Evolutionary conservation across 2,797 vertebrate species (phyloP).

Genomic region (Philypnodon macrostomus): DNA sequence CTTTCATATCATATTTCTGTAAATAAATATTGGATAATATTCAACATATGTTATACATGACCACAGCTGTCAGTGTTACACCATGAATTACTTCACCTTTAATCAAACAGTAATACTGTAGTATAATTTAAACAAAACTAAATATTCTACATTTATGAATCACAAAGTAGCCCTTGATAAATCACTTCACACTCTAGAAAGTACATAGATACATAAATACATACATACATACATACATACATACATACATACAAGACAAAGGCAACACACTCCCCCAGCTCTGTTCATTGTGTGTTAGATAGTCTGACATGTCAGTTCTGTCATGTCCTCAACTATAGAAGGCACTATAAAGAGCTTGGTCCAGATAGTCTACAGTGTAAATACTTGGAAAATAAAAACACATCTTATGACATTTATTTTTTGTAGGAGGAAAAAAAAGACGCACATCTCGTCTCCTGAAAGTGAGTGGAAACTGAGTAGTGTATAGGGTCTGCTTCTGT

Average conservation of each 20-base stretch:
- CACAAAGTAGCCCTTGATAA: not conserved
- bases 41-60: not conserved
- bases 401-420: slow-evolving; percentile 65
- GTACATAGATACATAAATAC: no score
- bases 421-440: slow-evolving; percentile 64
- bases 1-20: slow-evolving; percentile 19
- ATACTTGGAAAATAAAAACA: slow-evolving; percentile 62
- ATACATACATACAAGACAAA: no score
- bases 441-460: slow-evolving; percentile 61
- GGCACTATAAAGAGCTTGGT: slow-evolving; percentile 27
- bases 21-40: slow-evolving; percentile 11
- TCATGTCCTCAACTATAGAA: slow-evolving; percentile 4
- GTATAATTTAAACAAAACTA: not conserved
- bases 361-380: slow-evolving; percentile 60
- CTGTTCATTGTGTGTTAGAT: no score
- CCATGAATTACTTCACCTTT: not conserved
- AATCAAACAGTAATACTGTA: not conserved
- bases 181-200: not conserved
- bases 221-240: no score
- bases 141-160: not conserved
- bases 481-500: slow-evolving; percentile 60
- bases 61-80: slow-evolving; percentile 8
- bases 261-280: no score
- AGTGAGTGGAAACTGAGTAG: slow-evolving; percentile 58
- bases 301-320: slow-evolving; percentile 1